Conservation (phyloP, 2,113 vertebrate species). For the Barnardius zonarius region DNA sequence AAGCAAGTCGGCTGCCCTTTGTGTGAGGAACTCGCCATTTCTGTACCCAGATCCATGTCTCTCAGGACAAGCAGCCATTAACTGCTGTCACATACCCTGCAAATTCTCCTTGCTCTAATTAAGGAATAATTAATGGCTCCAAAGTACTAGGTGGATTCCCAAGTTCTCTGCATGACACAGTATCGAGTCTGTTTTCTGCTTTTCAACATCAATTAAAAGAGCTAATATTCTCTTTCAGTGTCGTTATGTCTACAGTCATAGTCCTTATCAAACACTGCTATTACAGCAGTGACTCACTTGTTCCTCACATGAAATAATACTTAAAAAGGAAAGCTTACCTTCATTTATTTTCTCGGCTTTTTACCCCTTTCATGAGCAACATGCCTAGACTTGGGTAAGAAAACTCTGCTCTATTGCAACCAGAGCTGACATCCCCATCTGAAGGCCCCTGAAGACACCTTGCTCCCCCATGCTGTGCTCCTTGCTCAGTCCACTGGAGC, state of each 20-base stretch:
- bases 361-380: background rate
- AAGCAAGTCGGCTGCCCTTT: background rate
- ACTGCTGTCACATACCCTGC: background rate
- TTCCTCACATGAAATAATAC: background rate
- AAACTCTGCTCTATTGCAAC: background rate
- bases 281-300: background rate
- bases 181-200: background rate
- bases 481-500: background rate
- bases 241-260: background rate
- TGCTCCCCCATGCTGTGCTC: background rate
- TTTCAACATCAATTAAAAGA: background rate
- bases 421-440: background rate
- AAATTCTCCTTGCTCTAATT: conserved; percentile 49
- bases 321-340: background rate
- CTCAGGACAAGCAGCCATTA: conserved; percentile 5
- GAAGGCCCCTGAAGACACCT: background rate
- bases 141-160: conserved; percentile 5
- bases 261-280: background rate
- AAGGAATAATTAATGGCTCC: conserved; percentile 50
- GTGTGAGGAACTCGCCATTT: background rate
- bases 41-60: background rate
- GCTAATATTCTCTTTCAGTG: background rate
- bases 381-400: background rate
- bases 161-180: background rate
- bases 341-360: background rate